phyloP scores from a whole-genome alignment of 2,797 vertebrate genomes.

The Sparus aurata region DNA sequence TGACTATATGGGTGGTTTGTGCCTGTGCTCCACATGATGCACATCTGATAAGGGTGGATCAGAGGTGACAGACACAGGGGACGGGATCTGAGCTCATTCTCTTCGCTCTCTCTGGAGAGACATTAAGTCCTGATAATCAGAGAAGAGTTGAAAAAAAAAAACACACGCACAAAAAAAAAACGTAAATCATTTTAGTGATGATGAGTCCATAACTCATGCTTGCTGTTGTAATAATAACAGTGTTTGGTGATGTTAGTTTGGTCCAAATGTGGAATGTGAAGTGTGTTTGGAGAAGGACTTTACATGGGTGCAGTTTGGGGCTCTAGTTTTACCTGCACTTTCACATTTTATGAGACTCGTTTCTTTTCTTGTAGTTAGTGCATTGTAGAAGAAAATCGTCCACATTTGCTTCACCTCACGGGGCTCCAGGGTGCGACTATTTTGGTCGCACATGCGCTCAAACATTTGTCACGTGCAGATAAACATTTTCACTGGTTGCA shows the following conservation, averaged over 20 bases:
- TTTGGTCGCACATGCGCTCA: too few relatives aligned
- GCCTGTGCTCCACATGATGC: slow-evolving; percentile 74
- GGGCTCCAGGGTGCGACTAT: too few relatives aligned
- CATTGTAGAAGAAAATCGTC: background rate
- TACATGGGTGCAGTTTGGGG: slow-evolving; percentile 1
- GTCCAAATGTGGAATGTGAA: slow-evolving; percentile 18
- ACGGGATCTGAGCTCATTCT: slow-evolving; percentile 58
- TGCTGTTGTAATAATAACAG: slow-evolving; percentile 15
- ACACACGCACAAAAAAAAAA: background rate
- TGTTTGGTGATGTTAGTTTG: slow-evolving; percentile 11
- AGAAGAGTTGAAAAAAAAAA: slow-evolving; percentile 31
- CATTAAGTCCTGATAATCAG: slow-evolving; percentile 53
- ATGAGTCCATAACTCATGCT: slow-evolving; percentile 35
- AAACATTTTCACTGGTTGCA: too few relatives aligned
- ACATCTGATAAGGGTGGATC: slow-evolving; percentile 76
- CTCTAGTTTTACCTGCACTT: background rate
- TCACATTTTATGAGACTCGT: background rate
- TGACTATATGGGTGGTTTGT: slow-evolving; percentile 77
- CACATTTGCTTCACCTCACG: background rate
- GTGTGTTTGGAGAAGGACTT: slow-evolving; percentile 4
- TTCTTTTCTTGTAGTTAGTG: background rate
- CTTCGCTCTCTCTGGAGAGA: slow-evolving; percentile 28
- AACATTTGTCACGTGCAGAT: too few relatives aligned
- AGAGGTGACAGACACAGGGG: slow-evolving; percentile 49
- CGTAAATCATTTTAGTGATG: slow-evolving; percentile 29